Evolutionary conservation across 2,113 vertebrate species (phyloP).

Genomic region (Kryptolebias marmoratus): DNA sequence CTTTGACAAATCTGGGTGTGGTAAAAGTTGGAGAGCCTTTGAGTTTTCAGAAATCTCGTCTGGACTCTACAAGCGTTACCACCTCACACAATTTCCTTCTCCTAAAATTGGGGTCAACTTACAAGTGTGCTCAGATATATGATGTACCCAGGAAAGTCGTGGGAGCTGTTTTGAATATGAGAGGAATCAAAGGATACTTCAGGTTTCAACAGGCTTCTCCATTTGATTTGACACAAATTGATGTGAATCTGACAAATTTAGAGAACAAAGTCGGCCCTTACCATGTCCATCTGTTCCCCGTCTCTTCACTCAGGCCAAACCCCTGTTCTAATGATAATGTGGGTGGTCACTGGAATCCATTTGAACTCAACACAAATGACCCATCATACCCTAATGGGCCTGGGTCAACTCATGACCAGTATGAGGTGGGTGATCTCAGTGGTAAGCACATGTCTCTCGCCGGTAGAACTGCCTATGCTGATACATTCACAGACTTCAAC

Average conservation of each 20-base stretch:
- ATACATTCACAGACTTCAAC: constrained; percentile 75
- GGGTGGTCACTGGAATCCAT: constrained; percentile 84
- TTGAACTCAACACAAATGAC: constrained; percentile 51
- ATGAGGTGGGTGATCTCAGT: constrained; percentile 83
- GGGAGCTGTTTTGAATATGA: constrained; percentile 77
- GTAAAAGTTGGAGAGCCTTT: constrained; percentile 70
- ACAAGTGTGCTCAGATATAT: constrained; percentile 73
- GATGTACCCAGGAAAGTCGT: constrained; percentile 69
- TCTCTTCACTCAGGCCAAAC: constrained; percentile 63
- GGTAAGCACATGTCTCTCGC: constrained; percentile 73
- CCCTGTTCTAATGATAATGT: constrained; percentile 78
- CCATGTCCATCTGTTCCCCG: constrained; percentile 80
- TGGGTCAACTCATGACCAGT: constrained; percentile 79
- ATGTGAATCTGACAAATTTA: constrained; percentile 75
- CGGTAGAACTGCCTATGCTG: not conserved
- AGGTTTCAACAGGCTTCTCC: constrained; percentile 79
- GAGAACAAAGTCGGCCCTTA: constrained; percentile 58
- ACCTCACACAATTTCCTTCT: constrained; percentile 60
- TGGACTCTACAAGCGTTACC: constrained; percentile 46
- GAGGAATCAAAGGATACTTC: constrained; percentile 75
- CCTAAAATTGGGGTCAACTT: constrained; percentile 42
- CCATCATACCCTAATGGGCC: constrained; percentile 66
- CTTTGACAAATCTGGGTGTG: constrained; percentile 59
- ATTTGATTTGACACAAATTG: constrained; percentile 77
- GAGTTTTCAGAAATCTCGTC: constrained; percentile 65